A percentile compares a stretch with the other conserved stretches of the same genome.
These are phyloP conservation scores for Micromesistius poutassou DNA, from an alignment of 2,797 vertebrate genomes.

Conservation along the genomic window DNA sequence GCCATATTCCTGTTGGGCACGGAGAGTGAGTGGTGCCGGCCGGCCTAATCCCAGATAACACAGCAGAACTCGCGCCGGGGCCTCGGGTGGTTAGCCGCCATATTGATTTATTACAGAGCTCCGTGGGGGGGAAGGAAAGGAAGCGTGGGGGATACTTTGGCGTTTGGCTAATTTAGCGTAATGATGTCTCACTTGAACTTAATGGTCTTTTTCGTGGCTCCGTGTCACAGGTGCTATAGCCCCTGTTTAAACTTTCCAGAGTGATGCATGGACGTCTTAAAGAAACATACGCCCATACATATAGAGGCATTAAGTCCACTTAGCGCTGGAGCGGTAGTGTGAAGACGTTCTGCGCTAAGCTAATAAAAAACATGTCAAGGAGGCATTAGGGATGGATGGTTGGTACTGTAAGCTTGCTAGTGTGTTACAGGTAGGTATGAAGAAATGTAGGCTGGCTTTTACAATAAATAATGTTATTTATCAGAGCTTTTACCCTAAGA, in stretches of 20 bases:
- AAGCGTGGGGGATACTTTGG: neutral
- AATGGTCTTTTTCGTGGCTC: neutral
- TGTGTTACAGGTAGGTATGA: neutral
- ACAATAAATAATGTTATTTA: neutral
- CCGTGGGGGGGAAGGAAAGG: neutral
- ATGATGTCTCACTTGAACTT: neutral
- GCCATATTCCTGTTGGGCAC: conserved; percentile 55
- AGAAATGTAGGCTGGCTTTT: neutral
- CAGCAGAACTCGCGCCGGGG: neutral
- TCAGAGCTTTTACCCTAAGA: neutral
- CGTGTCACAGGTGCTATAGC: neutral
- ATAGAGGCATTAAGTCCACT: too few relatives aligned
- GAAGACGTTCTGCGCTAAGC: neutral
- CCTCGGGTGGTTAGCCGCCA: neutral
- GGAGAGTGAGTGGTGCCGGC: conserved; percentile 45
- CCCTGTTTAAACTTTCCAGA: too few relatives aligned
- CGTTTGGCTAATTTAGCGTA: neutral
- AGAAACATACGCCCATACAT: neutral
- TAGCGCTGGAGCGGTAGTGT: too few relatives aligned
- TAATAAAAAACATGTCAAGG: neutral
- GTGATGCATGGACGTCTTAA: neutral
- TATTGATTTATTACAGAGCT: neutral
- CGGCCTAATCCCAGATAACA: conserved; percentile 12
- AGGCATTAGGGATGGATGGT: neutral
- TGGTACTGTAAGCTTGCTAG: neutral